Conservation (phyloP, 2,113 vertebrate genomes). For the Symphodus melops region DNA sequence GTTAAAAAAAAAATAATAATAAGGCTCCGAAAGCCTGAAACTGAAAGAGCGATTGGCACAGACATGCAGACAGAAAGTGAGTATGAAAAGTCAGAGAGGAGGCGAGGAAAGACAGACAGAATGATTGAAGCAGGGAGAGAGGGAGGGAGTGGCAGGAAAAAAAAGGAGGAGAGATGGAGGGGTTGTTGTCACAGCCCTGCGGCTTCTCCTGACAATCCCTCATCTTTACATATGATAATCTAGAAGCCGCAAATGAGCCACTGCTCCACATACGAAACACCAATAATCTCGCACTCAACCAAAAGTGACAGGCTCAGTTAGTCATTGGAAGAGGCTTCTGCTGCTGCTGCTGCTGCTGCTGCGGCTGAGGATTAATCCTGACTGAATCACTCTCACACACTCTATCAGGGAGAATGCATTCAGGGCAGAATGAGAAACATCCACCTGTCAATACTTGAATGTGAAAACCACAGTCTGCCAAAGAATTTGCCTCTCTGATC, state of each 20-base stretch:
- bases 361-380: conserved; percentile 53
- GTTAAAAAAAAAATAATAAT: neutral
- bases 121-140: conserved; percentile 31
- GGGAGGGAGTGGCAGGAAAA: conserved; percentile 38
- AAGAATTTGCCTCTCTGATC: conserved; percentile 32
- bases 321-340: conserved; percentile 50
- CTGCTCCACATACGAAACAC: conserved; percentile 59
- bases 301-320: conserved; percentile 64
- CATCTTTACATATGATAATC: conserved; percentile 81
- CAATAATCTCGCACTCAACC: conserved; percentile 72
- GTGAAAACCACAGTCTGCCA: conserved; percentile 24
- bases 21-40: conserved; percentile 42
- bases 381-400: conserved; percentile 38
- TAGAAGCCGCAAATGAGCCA: conserved; percentile 67
- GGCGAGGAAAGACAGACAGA: conserved; percentile 10
- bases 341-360: conserved; percentile 19
- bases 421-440: conserved; percentile 56
- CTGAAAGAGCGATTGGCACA: neutral
- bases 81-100: conserved; percentile 21
- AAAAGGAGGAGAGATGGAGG: conserved; percentile 40
- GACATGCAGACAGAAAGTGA: conserved; percentile 21
- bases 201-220: conserved; percentile 65
- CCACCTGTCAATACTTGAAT: conserved; percentile 54
- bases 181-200: conserved; percentile 55
- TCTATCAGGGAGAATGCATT: conserved; percentile 38